These are phyloP conservation scores for Herpailurus yagouaroundi DNA, from an alignment of 2,113 vertebrate species.

Conservation along the genomic window DNA sequence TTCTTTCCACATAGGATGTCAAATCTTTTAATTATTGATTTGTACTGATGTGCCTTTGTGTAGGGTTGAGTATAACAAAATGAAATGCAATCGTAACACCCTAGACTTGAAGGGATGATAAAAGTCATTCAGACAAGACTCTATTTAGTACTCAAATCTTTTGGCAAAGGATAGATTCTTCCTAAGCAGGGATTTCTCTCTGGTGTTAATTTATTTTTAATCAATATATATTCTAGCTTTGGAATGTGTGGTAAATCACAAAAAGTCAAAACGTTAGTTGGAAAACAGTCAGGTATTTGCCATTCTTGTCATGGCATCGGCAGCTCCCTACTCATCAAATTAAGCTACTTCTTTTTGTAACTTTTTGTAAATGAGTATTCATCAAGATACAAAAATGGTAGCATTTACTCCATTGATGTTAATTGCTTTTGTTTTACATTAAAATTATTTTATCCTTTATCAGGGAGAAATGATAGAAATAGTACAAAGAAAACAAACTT, in stretches of 20 bases:
- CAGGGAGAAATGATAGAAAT: background rate
- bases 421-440: background rate
- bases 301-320: background rate
- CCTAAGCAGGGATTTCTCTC: background rate
- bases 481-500: background rate
- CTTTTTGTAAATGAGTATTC: background rate
- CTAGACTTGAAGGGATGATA: background rate
- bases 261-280: background rate
- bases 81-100: background rate
- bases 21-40: background rate
- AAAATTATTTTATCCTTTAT: background rate
- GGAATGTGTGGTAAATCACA: background rate
- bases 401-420: background rate
- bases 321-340: background rate
- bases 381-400: background rate
- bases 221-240: background rate
- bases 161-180: background rate
- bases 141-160: background rate
- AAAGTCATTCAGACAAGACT: background rate
- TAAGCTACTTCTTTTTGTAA: background rate
- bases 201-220: background rate
- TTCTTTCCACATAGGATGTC: background rate
- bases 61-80: background rate
- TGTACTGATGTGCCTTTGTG: background rate
- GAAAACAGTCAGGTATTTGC: background rate